Evolutionary conservation across 2,113 vertebrate genomes (phyloP).

Genomic region (Gadus macrocephalus): DNA sequence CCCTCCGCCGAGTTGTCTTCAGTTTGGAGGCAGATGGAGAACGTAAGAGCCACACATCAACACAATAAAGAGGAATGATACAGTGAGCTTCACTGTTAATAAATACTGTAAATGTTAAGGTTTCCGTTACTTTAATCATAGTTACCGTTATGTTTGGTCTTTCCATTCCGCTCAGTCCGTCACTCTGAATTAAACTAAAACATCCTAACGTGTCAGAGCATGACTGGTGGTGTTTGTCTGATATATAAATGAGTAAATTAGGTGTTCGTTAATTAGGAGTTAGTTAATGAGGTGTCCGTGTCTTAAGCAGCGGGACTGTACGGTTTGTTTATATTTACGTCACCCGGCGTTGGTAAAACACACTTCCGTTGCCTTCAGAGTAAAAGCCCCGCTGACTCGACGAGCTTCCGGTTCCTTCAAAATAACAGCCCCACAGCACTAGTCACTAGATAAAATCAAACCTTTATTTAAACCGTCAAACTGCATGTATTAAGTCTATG

Average conservation of each 20-base stretch:
- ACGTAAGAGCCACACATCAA: background rate
- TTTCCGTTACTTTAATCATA: background rate
- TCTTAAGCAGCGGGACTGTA: too few relatives aligned
- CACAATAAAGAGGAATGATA: background rate
- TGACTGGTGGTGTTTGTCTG: background rate
- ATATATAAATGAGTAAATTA: too few relatives aligned
- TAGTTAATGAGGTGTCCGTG: too few relatives aligned
- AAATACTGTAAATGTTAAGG: too few relatives aligned
- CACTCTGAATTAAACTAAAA: rapidly evolving
- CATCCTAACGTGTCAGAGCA: background rate
- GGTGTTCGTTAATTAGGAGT: too few relatives aligned
- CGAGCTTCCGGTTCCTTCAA: conserved; percentile 13
- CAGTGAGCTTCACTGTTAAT: background rate
- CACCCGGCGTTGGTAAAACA: too few relatives aligned
- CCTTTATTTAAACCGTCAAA: background rate
- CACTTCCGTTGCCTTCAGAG: too few relatives aligned
- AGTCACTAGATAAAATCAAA: background rate
- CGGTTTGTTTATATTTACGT: background rate
- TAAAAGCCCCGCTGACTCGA: too few relatives aligned
- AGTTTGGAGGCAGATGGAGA: background rate
- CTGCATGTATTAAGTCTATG: too few relatives aligned
- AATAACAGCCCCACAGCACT: conserved; percentile 27
- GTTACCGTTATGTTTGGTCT: conserved; percentile 38
- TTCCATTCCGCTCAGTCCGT: conserved; percentile 22
- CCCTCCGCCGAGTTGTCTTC: conserved; percentile 48